Conservation (phyloP, 1,140 invertebrate species). For the Drosophila ohnishii region DNA sequence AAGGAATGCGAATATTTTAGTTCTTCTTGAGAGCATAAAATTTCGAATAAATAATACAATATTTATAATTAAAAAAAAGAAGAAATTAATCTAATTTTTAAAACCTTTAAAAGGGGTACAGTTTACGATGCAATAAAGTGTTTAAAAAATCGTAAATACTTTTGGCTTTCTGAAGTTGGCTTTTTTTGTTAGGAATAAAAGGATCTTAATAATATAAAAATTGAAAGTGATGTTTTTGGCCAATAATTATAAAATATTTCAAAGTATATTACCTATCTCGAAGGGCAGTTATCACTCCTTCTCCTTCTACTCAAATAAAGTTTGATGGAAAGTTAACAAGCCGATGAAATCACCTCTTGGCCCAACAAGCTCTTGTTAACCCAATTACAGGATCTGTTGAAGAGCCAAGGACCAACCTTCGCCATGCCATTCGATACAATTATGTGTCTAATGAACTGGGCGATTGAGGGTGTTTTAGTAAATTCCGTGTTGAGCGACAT, state of each 20-base stretch:
- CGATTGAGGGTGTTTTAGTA: conserved; percentile 45
- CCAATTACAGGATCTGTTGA: conserved; percentile 40
- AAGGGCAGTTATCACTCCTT: too few species aligned
- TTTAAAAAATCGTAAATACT: too few species aligned
- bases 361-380: conserved; percentile 36
- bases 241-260: neutral
- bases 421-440: conserved; percentile 27
- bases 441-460: conserved; percentile 50
- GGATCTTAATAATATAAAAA: neutral
- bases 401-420: conserved; percentile 6
- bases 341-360: neutral
- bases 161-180: too few species aligned
- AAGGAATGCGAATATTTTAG: too few species aligned
- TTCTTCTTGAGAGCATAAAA: too few species aligned
- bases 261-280: neutral
- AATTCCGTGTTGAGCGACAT: conserved; percentile 42
- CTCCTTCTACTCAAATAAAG: too few species aligned
- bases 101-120: too few species aligned
- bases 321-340: neutral
- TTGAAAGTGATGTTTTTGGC: neutral
- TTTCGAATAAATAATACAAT: too few species aligned
- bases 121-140: too few species aligned
- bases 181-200: neutral
- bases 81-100: too few species aligned
- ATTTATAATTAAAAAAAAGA: too few species aligned